These are phyloP conservation scores for Epicauta chinensis DNA, from an alignment of 1,140 invertebrate species.

Conservation along the genomic window DNA sequence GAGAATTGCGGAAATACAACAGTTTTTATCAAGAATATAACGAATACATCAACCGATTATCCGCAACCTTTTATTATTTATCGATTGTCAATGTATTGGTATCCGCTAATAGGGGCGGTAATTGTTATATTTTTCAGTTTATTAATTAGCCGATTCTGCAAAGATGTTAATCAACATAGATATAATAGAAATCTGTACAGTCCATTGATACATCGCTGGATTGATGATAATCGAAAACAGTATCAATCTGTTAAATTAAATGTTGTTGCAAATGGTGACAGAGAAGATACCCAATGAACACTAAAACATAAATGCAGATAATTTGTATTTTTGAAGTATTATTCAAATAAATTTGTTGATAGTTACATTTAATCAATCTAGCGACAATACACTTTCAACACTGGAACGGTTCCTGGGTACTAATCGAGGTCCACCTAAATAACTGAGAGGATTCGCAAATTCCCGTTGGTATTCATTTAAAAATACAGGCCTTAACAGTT, in stretches of 20 bases:
- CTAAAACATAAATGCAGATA: no score
- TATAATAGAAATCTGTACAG: background rate
- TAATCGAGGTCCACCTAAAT: constrained; percentile 58
- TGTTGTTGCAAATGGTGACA: no score
- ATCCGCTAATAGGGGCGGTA: background rate
- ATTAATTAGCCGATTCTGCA: background rate
- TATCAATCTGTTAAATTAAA: no score
- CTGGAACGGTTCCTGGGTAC: constrained; percentile 50
- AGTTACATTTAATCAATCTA: constrained; percentile 49
- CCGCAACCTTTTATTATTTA: background rate
- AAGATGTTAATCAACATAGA: background rate
- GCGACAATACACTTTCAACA: constrained; percentile 61
- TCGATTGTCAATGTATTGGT: constrained; percentile 2
- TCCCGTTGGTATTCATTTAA: constrained; percentile 50
- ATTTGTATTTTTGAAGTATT: no score
- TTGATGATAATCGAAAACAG: no score
- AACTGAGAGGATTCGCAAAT: constrained; percentile 64
- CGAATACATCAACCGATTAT: background rate
- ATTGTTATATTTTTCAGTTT: background rate
- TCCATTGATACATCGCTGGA: background rate
- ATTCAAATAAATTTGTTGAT: no score
- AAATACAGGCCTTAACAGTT: constrained; percentile 44
- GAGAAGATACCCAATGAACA: no score
- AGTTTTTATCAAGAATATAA: background rate
- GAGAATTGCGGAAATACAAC: background rate